Conservation (phyloP, 2,797 vertebrate genomes). For the Enteromius thamalakanensis region DNA sequence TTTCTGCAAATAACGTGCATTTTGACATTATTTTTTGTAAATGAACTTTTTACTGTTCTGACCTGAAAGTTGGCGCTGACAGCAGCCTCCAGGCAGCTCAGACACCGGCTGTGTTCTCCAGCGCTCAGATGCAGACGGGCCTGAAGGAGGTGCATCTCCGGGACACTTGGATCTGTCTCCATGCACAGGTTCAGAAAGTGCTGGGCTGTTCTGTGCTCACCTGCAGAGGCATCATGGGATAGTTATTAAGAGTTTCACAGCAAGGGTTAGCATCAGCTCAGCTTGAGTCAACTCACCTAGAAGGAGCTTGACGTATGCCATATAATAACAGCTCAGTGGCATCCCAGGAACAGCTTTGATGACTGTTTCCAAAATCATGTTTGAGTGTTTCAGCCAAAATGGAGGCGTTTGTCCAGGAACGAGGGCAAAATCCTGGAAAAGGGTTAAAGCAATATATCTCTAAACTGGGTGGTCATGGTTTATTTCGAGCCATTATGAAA, state of each 20-base stretch:
- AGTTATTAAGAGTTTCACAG: neutral
- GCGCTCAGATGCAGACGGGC: constrained; percentile 72
- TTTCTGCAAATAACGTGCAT: neutral
- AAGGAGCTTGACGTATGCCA: constrained; percentile 76
- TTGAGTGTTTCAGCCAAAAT: constrained; percentile 73
- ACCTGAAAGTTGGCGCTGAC: constrained; percentile 77
- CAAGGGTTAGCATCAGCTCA: neutral
- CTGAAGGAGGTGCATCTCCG: constrained; percentile 75
- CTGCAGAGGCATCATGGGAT: constrained; percentile 60
- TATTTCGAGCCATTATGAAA: too few species aligned
- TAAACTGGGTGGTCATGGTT: too few species aligned
- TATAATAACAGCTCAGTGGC: constrained; percentile 68
- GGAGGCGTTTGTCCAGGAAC: constrained; percentile 70
- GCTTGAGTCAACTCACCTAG: constrained; percentile 63
- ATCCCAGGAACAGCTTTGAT: constrained; percentile 72
- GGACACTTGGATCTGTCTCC: constrained; percentile 69
- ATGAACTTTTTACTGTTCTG: neutral
- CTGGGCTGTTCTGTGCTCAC: constrained; percentile 73
- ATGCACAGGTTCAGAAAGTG: constrained; percentile 73
- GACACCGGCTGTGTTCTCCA: constrained; percentile 71
- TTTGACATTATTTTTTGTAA: neutral
- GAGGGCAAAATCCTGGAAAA: constrained; percentile 55
- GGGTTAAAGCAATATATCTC: too few species aligned
- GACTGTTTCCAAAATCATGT: constrained; percentile 72
- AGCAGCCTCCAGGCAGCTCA: constrained; percentile 73